phyloP scores from a whole-genome alignment of 2,113 vertebrate species.

The Anarrhichthys ocellatus region DNA sequence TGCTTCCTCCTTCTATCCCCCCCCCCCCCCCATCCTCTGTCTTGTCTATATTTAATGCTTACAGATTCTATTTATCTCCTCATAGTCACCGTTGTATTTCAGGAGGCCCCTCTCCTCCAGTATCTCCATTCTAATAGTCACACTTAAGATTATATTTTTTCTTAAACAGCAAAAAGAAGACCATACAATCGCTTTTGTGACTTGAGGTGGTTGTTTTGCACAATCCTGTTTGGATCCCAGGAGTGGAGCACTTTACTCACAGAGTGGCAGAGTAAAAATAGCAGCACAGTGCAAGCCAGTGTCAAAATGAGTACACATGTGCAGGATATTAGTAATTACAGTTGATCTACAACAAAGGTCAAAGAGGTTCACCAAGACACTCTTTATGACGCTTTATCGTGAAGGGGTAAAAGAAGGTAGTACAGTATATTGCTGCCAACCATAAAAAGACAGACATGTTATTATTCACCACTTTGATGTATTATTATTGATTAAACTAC shows the following conservation, averaged over 20 bases:
- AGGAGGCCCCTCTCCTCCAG: background rate
- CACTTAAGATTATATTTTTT: background rate
- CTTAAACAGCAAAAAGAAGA: background rate
- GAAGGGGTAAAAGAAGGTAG: background rate
- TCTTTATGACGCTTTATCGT: background rate
- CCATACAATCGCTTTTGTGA: slow-evolving; percentile 33
- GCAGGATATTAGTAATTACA: slow-evolving; percentile 3
- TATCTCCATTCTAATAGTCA: slow-evolving; percentile 16
- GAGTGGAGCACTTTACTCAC: slow-evolving; percentile 60
- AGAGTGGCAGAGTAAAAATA: slow-evolving; percentile 59
- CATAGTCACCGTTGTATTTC: slow-evolving; percentile 2
- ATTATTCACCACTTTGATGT: background rate
- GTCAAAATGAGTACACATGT: slow-evolving; percentile 16
- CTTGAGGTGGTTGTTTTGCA: slow-evolving; percentile 48
- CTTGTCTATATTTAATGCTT: slow-evolving; percentile 72
- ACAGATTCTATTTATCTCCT: slow-evolving; percentile 57
- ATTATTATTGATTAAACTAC: background rate
- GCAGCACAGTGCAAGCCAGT: slow-evolving; percentile 19
- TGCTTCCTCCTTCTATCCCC: slow-evolving; percentile 56
- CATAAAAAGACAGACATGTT: background rate
- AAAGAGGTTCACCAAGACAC: background rate
- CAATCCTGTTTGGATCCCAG: slow-evolving; percentile 46
- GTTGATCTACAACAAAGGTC: background rate
- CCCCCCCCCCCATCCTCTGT: slow-evolving; percentile 14
- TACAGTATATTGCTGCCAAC: background rate